Evolutionary conservation across 2,113 vertebrate genomes (phyloP).

Genomic region (Istiophorus platypterus): DNA sequence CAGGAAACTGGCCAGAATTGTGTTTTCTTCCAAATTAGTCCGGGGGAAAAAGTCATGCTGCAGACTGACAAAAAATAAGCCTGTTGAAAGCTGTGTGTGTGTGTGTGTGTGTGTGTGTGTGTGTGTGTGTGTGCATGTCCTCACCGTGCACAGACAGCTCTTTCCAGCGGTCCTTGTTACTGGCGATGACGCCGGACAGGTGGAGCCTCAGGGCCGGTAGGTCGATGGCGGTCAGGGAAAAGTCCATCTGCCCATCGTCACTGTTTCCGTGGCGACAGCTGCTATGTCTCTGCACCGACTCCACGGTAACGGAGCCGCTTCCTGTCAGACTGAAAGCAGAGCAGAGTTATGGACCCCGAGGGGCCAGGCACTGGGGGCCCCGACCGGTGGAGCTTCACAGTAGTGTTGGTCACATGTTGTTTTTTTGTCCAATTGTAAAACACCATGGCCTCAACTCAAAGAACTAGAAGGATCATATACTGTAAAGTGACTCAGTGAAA

Average conservation of each 20-base stretch:
- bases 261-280: constrained; percentile 78
- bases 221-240: constrained; percentile 90
- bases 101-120: constrained; percentile 19
- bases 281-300: constrained; percentile 87
- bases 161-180: constrained; percentile 97
- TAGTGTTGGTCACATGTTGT: too few relatives aligned
- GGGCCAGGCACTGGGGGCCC: neutral
- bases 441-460: too few relatives aligned
- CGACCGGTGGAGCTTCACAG: too few relatives aligned
- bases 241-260: constrained; percentile 83
- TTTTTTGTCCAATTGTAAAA: too few relatives aligned
- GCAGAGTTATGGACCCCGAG: neutral
- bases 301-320: constrained; percentile 82
- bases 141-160: constrained; percentile 92
- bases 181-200: constrained; percentile 90
- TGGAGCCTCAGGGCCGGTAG: constrained; percentile 88
- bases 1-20: neutral
- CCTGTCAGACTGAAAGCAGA: constrained; percentile 78
- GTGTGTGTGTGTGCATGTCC: neutral
- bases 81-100: too few relatives aligned
- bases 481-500: too few relatives aligned
- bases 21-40: too few relatives aligned
- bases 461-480: too few relatives aligned
- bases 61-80: too few relatives aligned
- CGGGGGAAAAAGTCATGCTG: too few relatives aligned